Evolutionary conservation across 2,888 invertebrate genomes (phyloP).

Genomic region (Drosophila subsilvestris): DNA sequence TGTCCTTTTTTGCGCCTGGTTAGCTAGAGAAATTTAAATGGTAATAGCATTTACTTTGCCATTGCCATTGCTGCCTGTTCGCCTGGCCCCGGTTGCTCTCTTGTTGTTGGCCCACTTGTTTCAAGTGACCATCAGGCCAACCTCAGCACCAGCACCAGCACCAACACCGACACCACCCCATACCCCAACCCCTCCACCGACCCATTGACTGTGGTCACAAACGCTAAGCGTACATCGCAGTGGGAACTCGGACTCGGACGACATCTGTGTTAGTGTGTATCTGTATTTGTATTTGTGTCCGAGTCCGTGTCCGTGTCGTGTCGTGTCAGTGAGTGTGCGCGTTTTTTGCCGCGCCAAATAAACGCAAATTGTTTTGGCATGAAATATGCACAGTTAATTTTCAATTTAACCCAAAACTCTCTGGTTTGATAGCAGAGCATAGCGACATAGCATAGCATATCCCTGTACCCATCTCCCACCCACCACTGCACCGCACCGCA

Average conservation of each 20-base stretch:
- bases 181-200: not conserved
- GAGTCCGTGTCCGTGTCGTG: not conserved
- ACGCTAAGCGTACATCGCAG: constrained; percentile 31
- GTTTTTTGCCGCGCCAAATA: constrained; percentile 41
- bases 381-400: constrained; percentile 74
- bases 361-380: constrained; percentile 57
- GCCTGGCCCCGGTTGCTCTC: constrained; percentile 12
- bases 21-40: constrained; percentile 70
- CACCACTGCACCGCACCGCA: constrained; percentile 8
- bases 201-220: constrained; percentile 35
- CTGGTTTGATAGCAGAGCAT: constrained; percentile 10
- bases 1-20: constrained; percentile 70
- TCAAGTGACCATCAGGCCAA: constrained; percentile 56
- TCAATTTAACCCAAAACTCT: constrained; percentile 47
- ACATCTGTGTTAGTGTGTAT: constrained; percentile 19
- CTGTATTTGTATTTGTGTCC: too few species aligned
- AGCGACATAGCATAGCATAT: not conserved
- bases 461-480: constrained; percentile 15
- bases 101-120: constrained; percentile 51
- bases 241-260: not conserved
- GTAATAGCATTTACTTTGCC: constrained; percentile 68
- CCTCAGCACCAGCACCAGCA: constrained; percentile 26
- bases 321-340: constrained; percentile 13
- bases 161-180: not conserved
- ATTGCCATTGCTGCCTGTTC: constrained; percentile 43